These are phyloP conservation scores for Hippolais icterina DNA, from an alignment of 2,113 vertebrate genomes.

Conservation along the genomic window DNA sequence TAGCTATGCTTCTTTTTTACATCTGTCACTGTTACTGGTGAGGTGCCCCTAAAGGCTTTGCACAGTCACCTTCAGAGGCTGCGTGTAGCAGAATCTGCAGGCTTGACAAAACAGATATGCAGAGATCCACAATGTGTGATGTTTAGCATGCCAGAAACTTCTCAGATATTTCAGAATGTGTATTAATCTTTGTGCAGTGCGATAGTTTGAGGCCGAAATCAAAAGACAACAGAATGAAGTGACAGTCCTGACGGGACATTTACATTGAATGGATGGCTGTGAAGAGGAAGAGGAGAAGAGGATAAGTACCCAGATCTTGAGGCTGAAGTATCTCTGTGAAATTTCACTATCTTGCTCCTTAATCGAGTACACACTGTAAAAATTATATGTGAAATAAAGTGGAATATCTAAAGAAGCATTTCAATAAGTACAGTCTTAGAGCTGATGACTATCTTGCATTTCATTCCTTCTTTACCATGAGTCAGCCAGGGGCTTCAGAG, in stretches of 20 bases:
- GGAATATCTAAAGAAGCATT: background rate
- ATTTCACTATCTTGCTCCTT: background rate
- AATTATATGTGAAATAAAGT: background rate
- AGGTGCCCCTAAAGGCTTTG: background rate
- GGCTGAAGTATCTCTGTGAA: background rate
- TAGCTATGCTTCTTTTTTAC: background rate
- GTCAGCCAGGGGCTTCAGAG: background rate
- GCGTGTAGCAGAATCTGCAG: fast-evolving
- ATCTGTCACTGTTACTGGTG: fast-evolving
- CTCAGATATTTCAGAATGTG: background rate
- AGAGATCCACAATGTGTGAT: background rate
- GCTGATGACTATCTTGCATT: background rate
- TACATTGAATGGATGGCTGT: background rate
- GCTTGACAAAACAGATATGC: background rate
- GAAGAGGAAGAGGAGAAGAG: background rate
- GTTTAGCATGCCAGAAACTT: background rate
- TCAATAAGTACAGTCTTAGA: background rate
- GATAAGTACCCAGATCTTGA: background rate
- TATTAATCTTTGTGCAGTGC: background rate
- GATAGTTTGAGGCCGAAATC: background rate
- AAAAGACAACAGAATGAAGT: background rate
- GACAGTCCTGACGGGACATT: background rate
- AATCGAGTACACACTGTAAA: background rate
- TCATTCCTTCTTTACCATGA: background rate
- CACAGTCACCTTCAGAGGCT: background rate